Evolutionary conservation across 2,888 invertebrate species (phyloP), one percentile per base, ranked within the genome.

Genomic region (Bombylius major): DNA sequence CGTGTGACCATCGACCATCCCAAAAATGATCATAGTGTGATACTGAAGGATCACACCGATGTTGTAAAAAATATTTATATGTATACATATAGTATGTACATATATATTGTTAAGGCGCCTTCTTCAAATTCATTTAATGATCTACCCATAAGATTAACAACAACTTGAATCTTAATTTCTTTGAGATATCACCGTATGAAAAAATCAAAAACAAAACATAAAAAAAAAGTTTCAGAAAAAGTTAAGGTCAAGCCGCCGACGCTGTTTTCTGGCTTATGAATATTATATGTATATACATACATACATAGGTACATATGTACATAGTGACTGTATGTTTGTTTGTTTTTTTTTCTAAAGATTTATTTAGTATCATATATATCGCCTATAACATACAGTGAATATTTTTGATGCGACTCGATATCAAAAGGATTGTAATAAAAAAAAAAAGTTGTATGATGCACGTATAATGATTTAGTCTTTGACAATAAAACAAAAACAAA

Each of bases 71-170:
- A 23, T 23, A 23, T n/a, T n/a, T 42, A 11, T 11, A 11, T 42
- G 8, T 11, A 42, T 11, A 4, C 4, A 36, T 36, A 5, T 34
- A 7, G 34, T 36, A 36, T 36, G 8, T 36, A 8, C 34, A 36
- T 36, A 36, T 36, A 36, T 36, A 8, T 36, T 7, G 52, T 39
- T 46, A 51, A 51, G 59, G 56, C 59, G 59, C 59, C 39, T 42
- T 42, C 59, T 59, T 55, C 52, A 55, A 53, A 56, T 51, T 54
- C 51, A 47, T 55, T 56, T 56, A 56, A 59, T 59, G 59, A 59
- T 59, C 51, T 53, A 34, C 46, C 47, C 11, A 42, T 42, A 53
- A 51, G 56, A 59, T 59, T 56, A 52, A 42, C 39, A 42, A 42
- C 12, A 42, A 42, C 11, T 42, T 11, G 36, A 36, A 11, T 42